Evolutionary conservation across 2,113 vertebrate species (phyloP), one percentile per base, ranked within the genome.

Genomic region (Alexandromys fortis): DNA sequence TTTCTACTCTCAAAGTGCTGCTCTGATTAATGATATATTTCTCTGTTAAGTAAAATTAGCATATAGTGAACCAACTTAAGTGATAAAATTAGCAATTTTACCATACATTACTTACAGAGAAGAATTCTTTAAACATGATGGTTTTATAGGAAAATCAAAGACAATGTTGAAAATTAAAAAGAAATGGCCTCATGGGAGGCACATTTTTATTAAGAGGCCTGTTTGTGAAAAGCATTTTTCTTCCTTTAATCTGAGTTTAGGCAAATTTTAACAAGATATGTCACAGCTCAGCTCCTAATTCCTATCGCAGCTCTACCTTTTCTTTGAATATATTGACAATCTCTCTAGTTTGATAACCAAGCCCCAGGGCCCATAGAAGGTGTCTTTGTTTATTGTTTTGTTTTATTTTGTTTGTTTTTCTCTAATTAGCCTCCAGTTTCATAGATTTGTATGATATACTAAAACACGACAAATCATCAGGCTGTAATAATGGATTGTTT

Each of bases 61-160:
- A 87, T 81, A 72, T n/a, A 67, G 76, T 61, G 28, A 30, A 49
- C n/a, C 12, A 68, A 30, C 26, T 58, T 52, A 7, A 61, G 87
- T 58, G 6, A 35, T 49, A 17, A 97, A 93, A 90, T 52, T 61
- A 94, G 30, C 94, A 86, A 85, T 68, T 79, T 79, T 24, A 45
- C 14, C 58, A 49, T 16, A 89, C 90, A 90, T 91, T 85, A 78
- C 52, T 91, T 21, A 26, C n/a, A 89, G 0, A 49, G 14, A 9
- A 94, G 78, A 28, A 91, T 68, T 94, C 9, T 58, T 26, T 91
- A 89, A 92, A 78, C 24, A 28, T 87, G 52, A 83, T 86, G 26
- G 7, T 19, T 14, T 1, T 22, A 24, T 91, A 76, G 7, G 77
- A 55, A 3, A 76, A 87, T n/a, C 38, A 21, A 35, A 94, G 5